Conservation (phyloP, 2,797 vertebrate species). For the Geotrypetes seraphini region DNA sequence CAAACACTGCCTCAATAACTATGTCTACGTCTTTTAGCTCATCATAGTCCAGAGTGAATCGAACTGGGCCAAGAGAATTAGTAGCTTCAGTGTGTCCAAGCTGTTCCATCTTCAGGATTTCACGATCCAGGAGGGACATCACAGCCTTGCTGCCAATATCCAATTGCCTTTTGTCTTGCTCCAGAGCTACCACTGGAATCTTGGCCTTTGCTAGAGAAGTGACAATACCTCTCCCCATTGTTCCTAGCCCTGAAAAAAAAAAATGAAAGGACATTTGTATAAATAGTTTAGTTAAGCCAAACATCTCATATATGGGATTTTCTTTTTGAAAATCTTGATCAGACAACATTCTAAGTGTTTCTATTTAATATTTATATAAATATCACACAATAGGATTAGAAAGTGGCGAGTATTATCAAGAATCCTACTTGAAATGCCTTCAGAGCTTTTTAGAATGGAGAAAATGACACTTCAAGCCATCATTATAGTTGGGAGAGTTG, state of each 20-base stretch:
- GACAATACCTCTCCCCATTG: slow-evolving; percentile 83
- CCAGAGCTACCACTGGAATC: slow-evolving; percentile 75
- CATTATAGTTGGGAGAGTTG: too few relatives aligned
- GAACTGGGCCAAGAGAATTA: slow-evolving; percentile 33
- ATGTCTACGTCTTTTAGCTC: slow-evolving; percentile 59
- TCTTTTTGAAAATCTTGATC: too few relatives aligned
- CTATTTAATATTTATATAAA: too few relatives aligned
- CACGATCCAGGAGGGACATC: slow-evolving; percentile 56
- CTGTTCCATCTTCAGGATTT: slow-evolving; percentile 50
- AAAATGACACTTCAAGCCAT: too few relatives aligned
- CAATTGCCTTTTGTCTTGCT: slow-evolving; percentile 65
- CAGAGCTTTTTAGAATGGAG: too few relatives aligned
- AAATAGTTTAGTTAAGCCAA: too few relatives aligned
- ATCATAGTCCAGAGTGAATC: slow-evolving; percentile 54
- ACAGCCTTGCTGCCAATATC: slow-evolving; percentile 56
- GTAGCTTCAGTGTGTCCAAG: slow-evolving; percentile 13
- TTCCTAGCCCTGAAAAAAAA: slow-evolving; percentile 71
- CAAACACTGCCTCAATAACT: slow-evolving; percentile 87
- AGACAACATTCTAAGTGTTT: too few relatives aligned
- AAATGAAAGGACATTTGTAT: slow-evolving; percentile 3
- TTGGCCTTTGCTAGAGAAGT: slow-evolving; percentile 65
- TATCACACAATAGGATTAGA: too few relatives aligned
- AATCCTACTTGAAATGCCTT: too few relatives aligned
- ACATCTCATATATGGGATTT: too few relatives aligned
- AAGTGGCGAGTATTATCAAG: too few relatives aligned